phyloP scores from a whole-genome alignment of 2,797 vertebrate species.

The Hephaestus fuliginosus region DNA sequence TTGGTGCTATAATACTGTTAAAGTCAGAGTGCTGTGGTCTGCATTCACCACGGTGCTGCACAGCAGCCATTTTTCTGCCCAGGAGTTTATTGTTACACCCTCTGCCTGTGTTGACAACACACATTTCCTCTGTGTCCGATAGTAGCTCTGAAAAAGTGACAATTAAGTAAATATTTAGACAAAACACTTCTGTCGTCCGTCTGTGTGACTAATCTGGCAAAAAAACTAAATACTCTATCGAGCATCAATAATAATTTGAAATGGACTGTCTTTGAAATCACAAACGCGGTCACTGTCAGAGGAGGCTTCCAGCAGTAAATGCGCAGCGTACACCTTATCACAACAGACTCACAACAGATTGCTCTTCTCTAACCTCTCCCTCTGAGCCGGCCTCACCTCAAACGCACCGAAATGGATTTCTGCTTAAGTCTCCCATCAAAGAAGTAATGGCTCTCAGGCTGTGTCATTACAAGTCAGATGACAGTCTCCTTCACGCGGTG shows the following conservation, averaged over 20 bases:
- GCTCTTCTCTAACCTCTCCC: constrained; percentile 44
- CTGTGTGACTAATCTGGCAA: constrained; percentile 6
- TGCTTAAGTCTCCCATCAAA: constrained; percentile 77
- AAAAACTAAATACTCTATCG: not conserved
- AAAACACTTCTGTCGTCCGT: constrained; percentile 25
- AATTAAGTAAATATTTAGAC: constrained; percentile 28
- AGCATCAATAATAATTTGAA: constrained; percentile 36
- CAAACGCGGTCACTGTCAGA: constrained; percentile 30
- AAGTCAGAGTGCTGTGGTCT: constrained; percentile 1
- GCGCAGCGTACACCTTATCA: constrained; percentile 63
- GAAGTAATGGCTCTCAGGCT: constrained; percentile 70
- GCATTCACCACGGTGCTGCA: constrained; percentile 1
- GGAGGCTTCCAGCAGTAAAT: constrained; percentile 48
- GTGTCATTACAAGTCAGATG: constrained; percentile 80
- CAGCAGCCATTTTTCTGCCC: constrained; percentile 66
- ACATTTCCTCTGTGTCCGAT: constrained; percentile 32
- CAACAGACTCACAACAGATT: constrained; percentile 63
- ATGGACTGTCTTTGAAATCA: constrained; percentile 43
- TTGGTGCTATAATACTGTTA: not conserved
- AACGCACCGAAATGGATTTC: constrained; percentile 76
- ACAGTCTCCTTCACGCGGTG: constrained; percentile 64
- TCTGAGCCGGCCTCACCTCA: constrained; percentile 50
- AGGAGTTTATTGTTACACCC: constrained; percentile 35
- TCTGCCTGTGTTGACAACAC: constrained; percentile 31
- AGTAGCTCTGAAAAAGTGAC: constrained; percentile 17